Evolutionary conservation across 2,888 invertebrate species (phyloP).

Genomic region (Baccha elongata): DNA sequence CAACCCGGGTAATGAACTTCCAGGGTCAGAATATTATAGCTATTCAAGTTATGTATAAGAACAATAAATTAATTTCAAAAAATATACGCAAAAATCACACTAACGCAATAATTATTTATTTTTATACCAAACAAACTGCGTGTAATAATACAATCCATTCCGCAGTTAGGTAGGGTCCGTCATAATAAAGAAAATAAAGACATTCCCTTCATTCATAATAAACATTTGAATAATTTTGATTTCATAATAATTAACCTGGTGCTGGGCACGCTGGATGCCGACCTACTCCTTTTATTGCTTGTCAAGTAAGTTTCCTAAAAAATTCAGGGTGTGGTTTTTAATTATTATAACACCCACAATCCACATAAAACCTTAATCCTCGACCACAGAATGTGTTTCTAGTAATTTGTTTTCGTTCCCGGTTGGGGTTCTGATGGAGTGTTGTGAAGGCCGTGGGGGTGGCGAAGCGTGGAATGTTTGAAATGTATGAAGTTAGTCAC

Average conservation of each 20-base stretch:
- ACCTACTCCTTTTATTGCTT: not conserved
- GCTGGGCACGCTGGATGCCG: no score
- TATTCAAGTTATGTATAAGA: no score
- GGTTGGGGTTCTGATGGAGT: not conserved
- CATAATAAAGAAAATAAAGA: conserved; percentile 31
- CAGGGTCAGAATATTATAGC: no score
- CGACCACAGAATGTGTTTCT: conserved; percentile 21
- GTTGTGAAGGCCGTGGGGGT: not conserved
- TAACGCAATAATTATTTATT: not conserved
- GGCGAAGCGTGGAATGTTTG: conserved; percentile 29
- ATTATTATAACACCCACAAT: conserved; percentile 34
- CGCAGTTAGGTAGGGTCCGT: not conserved
- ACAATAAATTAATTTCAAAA: no score
- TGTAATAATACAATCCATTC: conserved; percentile 16
- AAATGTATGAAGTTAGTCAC: conserved; percentile 52
- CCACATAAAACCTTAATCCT: conserved; percentile 34
- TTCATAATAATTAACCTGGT: conserved; percentile 31
- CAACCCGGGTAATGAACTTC: no score
- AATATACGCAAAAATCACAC: no score
- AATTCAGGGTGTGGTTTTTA: conserved; percentile 37
- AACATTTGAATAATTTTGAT: conserved; percentile 38
- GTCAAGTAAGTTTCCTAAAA: conserved; percentile 33
- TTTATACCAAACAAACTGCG: conserved; percentile 5
- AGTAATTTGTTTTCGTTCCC: conserved; percentile 20
- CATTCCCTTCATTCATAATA: conserved; percentile 8